Conservation (phyloP, 2,888 invertebrate genomes). For the Tinea pellionella region DNA sequence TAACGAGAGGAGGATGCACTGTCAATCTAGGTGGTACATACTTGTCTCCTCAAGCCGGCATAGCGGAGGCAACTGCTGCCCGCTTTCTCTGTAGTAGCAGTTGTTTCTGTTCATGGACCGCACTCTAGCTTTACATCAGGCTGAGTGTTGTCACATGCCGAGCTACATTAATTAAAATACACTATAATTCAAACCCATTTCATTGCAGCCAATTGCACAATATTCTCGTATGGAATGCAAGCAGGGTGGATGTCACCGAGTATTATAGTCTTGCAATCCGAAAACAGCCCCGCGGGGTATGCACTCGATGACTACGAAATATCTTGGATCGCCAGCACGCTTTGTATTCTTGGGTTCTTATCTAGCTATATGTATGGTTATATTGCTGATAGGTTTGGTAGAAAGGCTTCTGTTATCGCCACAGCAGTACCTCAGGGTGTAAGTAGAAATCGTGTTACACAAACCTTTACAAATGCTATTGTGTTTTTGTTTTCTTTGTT, state of each 20-base stretch:
- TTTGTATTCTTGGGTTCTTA: constrained; percentile 34
- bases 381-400: constrained; percentile 31
- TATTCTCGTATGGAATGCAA: constrained; percentile 35
- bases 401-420: constrained; percentile 35
- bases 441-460: constrained; percentile 23
- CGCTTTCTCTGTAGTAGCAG: too few relatives aligned
- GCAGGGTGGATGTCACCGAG: constrained; percentile 43
- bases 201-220: constrained; percentile 31
- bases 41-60: too few relatives aligned
- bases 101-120: too few relatives aligned
- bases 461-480: too few relatives aligned
- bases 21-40: too few relatives aligned
- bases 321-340: constrained; percentile 38
- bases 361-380: constrained; percentile 37
- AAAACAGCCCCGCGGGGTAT: constrained; percentile 24
- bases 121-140: too few relatives aligned
- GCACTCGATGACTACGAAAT: constrained; percentile 29
- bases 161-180: too few relatives aligned
- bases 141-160: too few relatives aligned
- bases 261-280: constrained; percentile 30
- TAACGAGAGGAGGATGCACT: too few relatives aligned
- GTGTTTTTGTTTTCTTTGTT: too few relatives aligned
- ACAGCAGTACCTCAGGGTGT: constrained; percentile 43
- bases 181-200: too few relatives aligned
- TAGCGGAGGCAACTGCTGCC: too few relatives aligned